Base-by-base conservation (phyloP, 2,888 invertebrate species). In the Zootermopsis nevadensis region DNA sequence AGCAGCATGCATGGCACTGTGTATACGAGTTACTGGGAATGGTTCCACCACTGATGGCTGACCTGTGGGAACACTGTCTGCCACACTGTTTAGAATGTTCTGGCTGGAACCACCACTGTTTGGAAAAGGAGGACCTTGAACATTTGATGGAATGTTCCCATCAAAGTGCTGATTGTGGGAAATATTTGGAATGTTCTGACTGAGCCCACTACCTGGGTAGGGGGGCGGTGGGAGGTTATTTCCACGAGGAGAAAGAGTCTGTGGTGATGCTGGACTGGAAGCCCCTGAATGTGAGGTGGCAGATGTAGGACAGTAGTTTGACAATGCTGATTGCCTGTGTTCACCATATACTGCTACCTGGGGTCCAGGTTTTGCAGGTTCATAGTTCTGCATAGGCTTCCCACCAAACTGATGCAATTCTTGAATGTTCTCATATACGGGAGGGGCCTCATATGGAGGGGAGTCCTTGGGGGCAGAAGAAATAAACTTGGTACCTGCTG, bases 341-440 rank as follows among this genome's bases (percentile, higher is more conserved):
- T 83, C 83, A 22, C 69, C 88, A 86, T 88, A 88, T 0, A 89
- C 87, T 6, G 87, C 86, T 12, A 90, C 90, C 85, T 91, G 91
- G n/a, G 90, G 90, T 6, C 89, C 89, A 1, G 90, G 89, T 83
- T 90, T 90, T 48, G 88, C 88, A 72, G 87, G 86, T 92, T 91
- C 88, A 91, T 91, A 86, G 55, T 81, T 81, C 48, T 77, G 83
- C 24, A 77, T 42, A 30, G 77, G 53, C 55, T 84, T 83, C 0
- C 12, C 19, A 77, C 69, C 76, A 27, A 35, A 53, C 22, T 27
- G 33, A 10, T 89, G 89, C 30, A 92, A 91, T 87, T 92, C 93
- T 90, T 90, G 93, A 87, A 92, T 92, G 86, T 93, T 93, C 88
- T 93, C 93, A 87, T 93, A 93, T n/a, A 91, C 90, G 85, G 91